These are phyloP conservation scores for Tragelaphus eurycerus DNA, from an alignment of 2,797 vertebrate species.

Conservation along the genomic window DNA sequence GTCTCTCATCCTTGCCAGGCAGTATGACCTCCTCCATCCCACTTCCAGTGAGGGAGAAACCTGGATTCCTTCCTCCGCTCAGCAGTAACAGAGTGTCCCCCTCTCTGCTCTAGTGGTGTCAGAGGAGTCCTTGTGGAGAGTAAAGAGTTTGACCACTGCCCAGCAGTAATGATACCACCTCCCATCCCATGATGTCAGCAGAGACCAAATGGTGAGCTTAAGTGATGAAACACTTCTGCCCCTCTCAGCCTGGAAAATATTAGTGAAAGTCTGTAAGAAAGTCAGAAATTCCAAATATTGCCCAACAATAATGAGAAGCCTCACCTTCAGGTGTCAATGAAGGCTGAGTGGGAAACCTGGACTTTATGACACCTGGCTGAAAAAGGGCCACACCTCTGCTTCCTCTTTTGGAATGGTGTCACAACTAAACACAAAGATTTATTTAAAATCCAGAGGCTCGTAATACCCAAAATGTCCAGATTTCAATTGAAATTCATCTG, in stretches of 20 bases:
- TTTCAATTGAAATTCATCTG: constrained; percentile 36
- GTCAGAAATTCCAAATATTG: neutral
- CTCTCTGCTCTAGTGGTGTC: neutral
- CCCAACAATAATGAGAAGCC: neutral
- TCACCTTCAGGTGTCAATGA: neutral
- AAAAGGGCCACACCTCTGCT: neutral
- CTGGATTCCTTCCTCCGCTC: neutral
- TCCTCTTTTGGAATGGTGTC: neutral
- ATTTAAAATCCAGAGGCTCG: neutral
- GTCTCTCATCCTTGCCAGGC: neutral
- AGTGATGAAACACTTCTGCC: neutral
- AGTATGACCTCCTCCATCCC: neutral
- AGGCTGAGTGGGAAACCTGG: neutral
- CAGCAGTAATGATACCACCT: neutral
- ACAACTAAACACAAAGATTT: constrained; percentile 37
- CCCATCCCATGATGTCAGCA: neutral
- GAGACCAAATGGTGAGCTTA: neutral
- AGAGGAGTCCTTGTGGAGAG: neutral
- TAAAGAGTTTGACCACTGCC: neutral
- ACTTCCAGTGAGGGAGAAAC: neutral
- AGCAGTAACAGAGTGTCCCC: neutral
- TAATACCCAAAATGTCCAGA: neutral
- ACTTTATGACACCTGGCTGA: neutral
- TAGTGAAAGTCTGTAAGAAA: neutral
- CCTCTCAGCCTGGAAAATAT: neutral